phyloP scores from a whole-genome alignment of 2,113 vertebrate genomes.

The Malurus cyaneus region DNA sequence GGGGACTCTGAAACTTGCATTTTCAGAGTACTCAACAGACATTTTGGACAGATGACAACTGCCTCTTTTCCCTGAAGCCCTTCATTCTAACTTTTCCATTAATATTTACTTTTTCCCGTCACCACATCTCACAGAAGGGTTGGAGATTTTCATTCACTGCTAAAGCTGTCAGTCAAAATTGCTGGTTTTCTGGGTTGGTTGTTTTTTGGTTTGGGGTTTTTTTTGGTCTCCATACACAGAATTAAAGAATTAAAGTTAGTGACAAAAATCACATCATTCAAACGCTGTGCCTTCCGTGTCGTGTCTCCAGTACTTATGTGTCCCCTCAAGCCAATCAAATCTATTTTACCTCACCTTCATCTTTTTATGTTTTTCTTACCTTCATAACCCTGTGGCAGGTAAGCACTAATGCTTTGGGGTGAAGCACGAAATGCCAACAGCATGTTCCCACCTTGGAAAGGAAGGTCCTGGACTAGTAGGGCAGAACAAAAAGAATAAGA shows the following conservation, averaged over 20 bases:
- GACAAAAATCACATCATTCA: neutral
- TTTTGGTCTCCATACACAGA: neutral
- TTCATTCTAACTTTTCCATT: constrained; percentile 46
- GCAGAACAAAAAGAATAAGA: neutral
- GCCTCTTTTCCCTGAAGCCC: constrained; percentile 26
- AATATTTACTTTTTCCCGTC: constrained; percentile 44
- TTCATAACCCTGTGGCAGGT: neutral
- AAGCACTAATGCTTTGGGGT: neutral
- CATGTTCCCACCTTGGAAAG: neutral
- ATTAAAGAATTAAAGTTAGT: neutral
- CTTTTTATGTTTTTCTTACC: neutral
- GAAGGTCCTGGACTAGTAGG: neutral
- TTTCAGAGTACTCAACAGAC: constrained; percentile 38
- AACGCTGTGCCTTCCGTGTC: neutral
- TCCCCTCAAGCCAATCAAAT: neutral
- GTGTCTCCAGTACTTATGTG: neutral
- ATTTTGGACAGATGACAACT: constrained; percentile 35
- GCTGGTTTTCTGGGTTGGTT: neutral
- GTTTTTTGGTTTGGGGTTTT: neutral
- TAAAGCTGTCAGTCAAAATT: neutral
- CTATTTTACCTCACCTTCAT: neutral
- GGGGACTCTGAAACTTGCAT: constrained; percentile 47
- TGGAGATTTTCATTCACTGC: neutral
- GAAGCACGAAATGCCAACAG: neutral
- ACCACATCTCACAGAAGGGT: neutral